Percentiles rank a stretch among this genome's conserved stretches.
Evolutionary conservation across 2,888 invertebrate genomes (phyloP).

Genomic region (Aphrophora alni): DNA sequence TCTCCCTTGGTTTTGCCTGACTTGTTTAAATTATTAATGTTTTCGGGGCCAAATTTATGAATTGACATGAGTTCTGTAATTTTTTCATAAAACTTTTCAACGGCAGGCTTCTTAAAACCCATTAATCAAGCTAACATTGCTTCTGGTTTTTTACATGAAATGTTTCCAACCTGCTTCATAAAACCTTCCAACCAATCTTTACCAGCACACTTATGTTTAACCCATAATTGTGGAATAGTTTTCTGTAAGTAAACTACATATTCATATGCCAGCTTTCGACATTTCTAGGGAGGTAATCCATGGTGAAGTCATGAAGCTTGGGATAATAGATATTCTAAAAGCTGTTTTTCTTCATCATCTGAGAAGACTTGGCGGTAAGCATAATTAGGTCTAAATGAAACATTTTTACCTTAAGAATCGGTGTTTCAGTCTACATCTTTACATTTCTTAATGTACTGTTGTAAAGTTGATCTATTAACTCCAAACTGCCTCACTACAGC

Average conservation of each 20-base stretch:
- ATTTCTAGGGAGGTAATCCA: slow-evolving; percentile 31
- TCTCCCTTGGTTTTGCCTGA: too few relatives aligned
- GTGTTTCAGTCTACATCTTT: neutral
- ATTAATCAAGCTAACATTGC: slow-evolving; percentile 40
- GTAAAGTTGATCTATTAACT: slow-evolving; percentile 6
- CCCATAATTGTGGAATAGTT: slow-evolving; percentile 38
- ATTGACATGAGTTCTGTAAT: too few relatives aligned
- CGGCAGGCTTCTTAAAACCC: slow-evolving; percentile 38
- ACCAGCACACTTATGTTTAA: slow-evolving; percentile 36
- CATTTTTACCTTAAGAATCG: neutral
- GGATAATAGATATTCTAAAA: slow-evolving; percentile 36
- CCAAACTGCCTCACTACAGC: neutral
- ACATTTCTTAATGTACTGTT: slow-evolving; percentile 4
- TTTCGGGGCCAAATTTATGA: too few relatives aligned
- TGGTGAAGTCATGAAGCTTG: slow-evolving; percentile 30
- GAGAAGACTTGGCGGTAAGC: slow-evolving; percentile 32
- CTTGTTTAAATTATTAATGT: too few relatives aligned
- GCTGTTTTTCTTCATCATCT: slow-evolving; percentile 38
- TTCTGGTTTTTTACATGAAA: slow-evolving; percentile 42
- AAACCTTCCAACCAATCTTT: slow-evolving; percentile 40
- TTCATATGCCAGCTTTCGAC: slow-evolving; percentile 41
- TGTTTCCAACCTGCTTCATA: slow-evolving; percentile 37
- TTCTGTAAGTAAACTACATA: slow-evolving; percentile 38
- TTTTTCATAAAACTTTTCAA: slow-evolving; percentile 31
- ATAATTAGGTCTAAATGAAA: slow-evolving; percentile 22